phyloP scores from a whole-genome alignment of 2,797 vertebrate genomes.

The Dendrocincla tyrannina region DNA sequence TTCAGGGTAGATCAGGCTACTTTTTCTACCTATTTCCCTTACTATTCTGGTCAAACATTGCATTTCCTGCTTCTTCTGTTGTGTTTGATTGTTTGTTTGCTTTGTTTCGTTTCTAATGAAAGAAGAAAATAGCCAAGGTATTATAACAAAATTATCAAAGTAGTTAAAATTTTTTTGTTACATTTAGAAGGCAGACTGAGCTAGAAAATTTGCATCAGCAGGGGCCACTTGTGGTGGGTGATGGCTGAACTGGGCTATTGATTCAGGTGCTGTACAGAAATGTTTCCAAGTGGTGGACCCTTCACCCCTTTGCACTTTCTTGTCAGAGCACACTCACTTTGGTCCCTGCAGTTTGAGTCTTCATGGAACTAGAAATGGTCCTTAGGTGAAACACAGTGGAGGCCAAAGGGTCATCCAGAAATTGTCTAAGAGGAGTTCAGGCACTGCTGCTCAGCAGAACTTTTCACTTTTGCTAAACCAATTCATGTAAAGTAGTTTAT shows the following conservation, averaged over 20 bases:
- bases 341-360: not conserved
- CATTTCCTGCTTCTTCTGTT: not conserved
- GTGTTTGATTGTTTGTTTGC: not conserved
- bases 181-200: not conserved
- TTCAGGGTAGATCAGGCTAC: not conserved
- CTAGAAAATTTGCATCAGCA: not conserved
- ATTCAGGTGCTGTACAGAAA: not conserved
- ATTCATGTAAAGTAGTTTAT: not conserved
- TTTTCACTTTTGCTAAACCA: slow-evolving; percentile 1
- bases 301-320: not conserved
- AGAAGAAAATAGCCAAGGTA: not conserved
- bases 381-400: not conserved
- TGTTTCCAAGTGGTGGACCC: not conserved
- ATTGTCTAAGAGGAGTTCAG: not conserved
- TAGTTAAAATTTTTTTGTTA: not conserved
- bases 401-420: not conserved
- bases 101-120: not conserved
- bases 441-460: not conserved
- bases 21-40: not conserved
- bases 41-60: not conserved
- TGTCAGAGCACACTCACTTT: not conserved
- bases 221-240: not conserved
- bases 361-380: not conserved
- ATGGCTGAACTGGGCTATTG: not conserved
- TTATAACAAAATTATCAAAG: not conserved